phyloP scores from a whole-genome alignment of 1,140 invertebrate species.

The Euwallacea similis region DNA sequence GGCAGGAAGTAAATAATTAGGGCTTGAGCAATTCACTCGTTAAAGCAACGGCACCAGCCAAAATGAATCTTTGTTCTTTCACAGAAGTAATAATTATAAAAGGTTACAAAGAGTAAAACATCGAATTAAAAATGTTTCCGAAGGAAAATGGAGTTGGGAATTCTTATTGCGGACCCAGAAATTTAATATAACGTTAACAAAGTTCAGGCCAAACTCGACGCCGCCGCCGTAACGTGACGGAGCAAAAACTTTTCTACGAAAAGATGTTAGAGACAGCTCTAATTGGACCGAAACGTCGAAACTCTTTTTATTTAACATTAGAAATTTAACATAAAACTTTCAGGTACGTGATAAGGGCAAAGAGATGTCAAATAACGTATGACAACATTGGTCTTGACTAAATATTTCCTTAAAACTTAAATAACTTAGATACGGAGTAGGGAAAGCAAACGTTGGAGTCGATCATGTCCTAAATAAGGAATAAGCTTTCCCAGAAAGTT shows the following conservation, averaged over 20 bases:
- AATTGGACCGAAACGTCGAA: constrained; percentile 11
- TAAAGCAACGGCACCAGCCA: background rate
- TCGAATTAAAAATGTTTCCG: constrained; percentile 27
- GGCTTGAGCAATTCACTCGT: no score
- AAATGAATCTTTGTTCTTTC: constrained; percentile 22
- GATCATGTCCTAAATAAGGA: constrained; percentile 27
- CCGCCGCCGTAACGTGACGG: constrained; percentile 11
- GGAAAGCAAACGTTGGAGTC: constrained; percentile 19
- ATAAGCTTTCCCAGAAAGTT: constrained; percentile 27
- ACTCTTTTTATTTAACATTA: background rate
- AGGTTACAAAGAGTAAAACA: constrained; percentile 23
- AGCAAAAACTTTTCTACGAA: constrained; percentile 10
- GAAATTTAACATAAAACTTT: background rate
- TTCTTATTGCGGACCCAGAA: constrained; percentile 25
- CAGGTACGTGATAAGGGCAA: background rate
- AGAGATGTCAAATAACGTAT: no score
- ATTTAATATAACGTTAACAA: constrained; percentile 32
- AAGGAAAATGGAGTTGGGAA: constrained; percentile 26
- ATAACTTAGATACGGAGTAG: constrained; percentile 18
- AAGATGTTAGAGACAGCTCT: constrained; percentile 18
- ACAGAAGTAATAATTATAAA: constrained; percentile 19
- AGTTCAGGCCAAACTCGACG: constrained; percentile 14
- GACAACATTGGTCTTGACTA: background rate
- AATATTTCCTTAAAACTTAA: constrained; percentile 13
- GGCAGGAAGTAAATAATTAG: no score